Evolutionary conservation across 2,797 vertebrate genomes (phyloP).

Genomic region (Rallus crepitans): DNA sequence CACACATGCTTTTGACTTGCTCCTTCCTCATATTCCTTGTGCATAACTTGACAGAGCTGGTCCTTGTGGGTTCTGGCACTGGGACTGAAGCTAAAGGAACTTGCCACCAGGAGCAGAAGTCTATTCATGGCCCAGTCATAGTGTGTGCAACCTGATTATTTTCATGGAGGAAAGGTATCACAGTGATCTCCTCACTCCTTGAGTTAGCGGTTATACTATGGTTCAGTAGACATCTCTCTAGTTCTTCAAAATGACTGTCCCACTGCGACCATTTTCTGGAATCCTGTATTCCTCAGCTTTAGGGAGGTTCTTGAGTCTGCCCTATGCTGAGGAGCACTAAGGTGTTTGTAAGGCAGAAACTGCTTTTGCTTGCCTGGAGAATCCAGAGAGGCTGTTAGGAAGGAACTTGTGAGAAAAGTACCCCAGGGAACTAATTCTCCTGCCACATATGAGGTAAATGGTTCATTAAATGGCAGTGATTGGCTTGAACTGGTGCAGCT

Average conservation of each 20-base stretch:
- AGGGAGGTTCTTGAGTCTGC: background rate
- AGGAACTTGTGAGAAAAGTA: conserved; percentile 24
- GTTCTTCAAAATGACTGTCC: background rate
- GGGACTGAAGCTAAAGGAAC: background rate
- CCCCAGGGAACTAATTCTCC: background rate
- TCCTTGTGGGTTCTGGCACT: background rate
- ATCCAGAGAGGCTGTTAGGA: conserved; percentile 8
- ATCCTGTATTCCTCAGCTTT: background rate
- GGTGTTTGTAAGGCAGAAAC: background rate
- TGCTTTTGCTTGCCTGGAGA: conserved; percentile 22
- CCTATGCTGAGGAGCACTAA: background rate
- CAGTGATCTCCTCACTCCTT: background rate
- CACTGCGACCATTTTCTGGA: background rate
- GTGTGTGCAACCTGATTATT: background rate
- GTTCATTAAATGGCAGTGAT: background rate
- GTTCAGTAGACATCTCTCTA: background rate
- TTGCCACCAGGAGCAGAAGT: background rate
- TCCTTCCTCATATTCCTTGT: background rate
- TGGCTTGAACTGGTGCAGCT: background rate
- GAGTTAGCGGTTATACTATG: background rate
- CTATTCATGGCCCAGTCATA: background rate
- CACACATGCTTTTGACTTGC: background rate
- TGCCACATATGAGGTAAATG: conserved; percentile 5
- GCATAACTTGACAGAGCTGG: background rate
- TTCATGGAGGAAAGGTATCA: background rate